Evolutionary conservation across 2,888 invertebrate species (phyloP).

Genomic region (Gortyna flavago): DNA sequence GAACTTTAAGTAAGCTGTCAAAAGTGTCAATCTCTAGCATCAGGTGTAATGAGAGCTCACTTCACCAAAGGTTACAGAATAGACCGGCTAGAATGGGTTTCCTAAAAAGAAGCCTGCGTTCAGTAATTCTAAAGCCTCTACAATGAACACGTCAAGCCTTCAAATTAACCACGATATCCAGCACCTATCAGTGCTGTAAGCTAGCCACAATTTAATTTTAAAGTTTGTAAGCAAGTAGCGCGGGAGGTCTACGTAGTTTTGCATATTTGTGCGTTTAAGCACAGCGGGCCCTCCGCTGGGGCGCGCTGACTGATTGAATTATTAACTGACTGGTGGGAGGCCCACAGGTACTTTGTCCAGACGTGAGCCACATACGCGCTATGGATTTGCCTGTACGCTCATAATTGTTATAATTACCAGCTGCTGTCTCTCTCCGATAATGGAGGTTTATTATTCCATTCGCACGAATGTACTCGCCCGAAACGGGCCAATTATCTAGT

Average conservation of each 20-base stretch:
- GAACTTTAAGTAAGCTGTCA: background rate
- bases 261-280: constrained; percentile 85
- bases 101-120: no score
- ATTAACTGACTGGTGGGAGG: constrained; percentile 82
- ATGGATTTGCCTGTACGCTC: constrained; percentile 70
- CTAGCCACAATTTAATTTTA: constrained; percentile 79
- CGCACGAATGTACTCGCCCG: background rate
- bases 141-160: background rate
- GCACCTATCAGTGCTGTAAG: constrained; percentile 71
- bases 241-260: constrained; percentile 75
- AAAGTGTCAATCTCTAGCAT: background rate
- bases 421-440: constrained; percentile 76
- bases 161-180: constrained; percentile 58
- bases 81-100: background rate
- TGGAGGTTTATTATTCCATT: constrained; percentile 55
- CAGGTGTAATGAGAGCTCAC: background rate
- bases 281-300: constrained; percentile 68
- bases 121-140: no score
- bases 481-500: background rate
- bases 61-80: background rate
- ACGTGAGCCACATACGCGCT: constrained; percentile 81
- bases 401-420: constrained; percentile 82
- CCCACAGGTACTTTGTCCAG: constrained; percentile 75
- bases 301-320: constrained; percentile 85
- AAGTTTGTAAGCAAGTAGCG: constrained; percentile 78